These are phyloP conservation scores for Marasmarcha lunaedactyla DNA, from an alignment of 2,888 invertebrate species.

Conservation along the genomic window DNA sequence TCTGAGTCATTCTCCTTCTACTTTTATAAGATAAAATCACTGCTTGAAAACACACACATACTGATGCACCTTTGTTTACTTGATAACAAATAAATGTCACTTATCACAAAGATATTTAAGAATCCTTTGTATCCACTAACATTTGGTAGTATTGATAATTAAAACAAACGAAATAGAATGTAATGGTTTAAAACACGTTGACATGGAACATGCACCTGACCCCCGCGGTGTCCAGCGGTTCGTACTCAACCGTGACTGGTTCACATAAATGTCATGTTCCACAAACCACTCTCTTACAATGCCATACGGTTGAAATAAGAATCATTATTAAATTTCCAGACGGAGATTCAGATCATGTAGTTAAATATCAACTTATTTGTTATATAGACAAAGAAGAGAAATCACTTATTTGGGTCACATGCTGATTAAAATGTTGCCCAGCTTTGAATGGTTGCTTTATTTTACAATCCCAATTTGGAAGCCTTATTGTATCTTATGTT, in stretches of 20 bases:
- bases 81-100: too few species aligned
- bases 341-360: not conserved
- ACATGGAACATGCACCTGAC: slow-evolving; percentile 33
- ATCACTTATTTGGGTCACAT: slow-evolving; percentile 68
- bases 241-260: slow-evolving; percentile 53
- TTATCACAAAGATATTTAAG: too few species aligned
- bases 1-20: slow-evolving; percentile 56
- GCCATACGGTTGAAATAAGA: not conserved
- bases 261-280: slow-evolving; percentile 32
- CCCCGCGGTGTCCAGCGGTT: slow-evolving; percentile 44
- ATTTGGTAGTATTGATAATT: too few species aligned
- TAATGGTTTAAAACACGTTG: slow-evolving; percentile 4
- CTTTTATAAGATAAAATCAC: slow-evolving; percentile 17
- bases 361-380: too few species aligned
- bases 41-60: not conserved
- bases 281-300: slow-evolving; percentile 7
- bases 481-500: too few species aligned
- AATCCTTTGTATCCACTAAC: too few species aligned
- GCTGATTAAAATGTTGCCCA: slow-evolving; percentile 52
- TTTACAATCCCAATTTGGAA: not conserved
- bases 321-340: not conserved
- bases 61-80: too few species aligned
- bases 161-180: too few species aligned
- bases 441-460: slow-evolving; percentile 16
- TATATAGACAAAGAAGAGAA: slow-evolving; percentile 50